A percentile compares a stretch with the other conserved stretches of the same genome.
Conservation (phyloP, 2,888 invertebrate species). For the Drosophila histrio region DNA sequence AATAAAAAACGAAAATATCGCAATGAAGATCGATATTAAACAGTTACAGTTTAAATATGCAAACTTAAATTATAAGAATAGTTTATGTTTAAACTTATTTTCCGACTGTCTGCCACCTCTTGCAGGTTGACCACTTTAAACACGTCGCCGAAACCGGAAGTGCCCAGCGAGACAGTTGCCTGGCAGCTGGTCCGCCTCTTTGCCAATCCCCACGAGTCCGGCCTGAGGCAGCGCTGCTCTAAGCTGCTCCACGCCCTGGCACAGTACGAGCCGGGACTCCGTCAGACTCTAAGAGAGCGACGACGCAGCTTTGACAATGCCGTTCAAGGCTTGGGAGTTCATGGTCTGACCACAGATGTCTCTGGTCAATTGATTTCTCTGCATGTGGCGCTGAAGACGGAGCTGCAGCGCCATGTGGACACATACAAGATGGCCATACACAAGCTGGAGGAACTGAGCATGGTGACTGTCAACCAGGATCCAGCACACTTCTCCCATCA, state of each 20-base stretch:
- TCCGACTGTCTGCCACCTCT: neutral
- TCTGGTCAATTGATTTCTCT: conserved; percentile 89
- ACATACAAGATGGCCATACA: conserved; percentile 94
- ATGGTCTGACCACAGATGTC: conserved; percentile 90
- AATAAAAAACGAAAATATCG: too few relatives aligned
- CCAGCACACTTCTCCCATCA: conserved; percentile 95
- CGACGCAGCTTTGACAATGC: conserved; percentile 92
- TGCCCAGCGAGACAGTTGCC: conserved; percentile 91
- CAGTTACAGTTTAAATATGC: too few relatives aligned
- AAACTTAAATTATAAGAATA: too few relatives aligned
- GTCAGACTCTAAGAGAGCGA: conserved; percentile 88
- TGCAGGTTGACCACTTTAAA: conserved; percentile 83
- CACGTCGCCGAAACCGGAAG: conserved; percentile 86
- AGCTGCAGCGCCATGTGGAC: conserved; percentile 92
- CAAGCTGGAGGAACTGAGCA: conserved; percentile 91
- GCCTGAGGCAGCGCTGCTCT: conserved; percentile 87
- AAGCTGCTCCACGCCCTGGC: conserved; percentile 87
- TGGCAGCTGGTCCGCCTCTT: conserved; percentile 94
- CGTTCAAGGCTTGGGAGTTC: conserved; percentile 93
- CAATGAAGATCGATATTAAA: too few relatives aligned
- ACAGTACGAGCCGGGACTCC: conserved; percentile 88
- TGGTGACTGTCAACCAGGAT: conserved; percentile 87
- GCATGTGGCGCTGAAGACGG: conserved; percentile 92
- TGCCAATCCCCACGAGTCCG: conserved; percentile 86
- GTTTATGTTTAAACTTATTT: neutral